Conservation (phyloP, 1,140 invertebrate genomes). For the Formica selysi region DNA sequence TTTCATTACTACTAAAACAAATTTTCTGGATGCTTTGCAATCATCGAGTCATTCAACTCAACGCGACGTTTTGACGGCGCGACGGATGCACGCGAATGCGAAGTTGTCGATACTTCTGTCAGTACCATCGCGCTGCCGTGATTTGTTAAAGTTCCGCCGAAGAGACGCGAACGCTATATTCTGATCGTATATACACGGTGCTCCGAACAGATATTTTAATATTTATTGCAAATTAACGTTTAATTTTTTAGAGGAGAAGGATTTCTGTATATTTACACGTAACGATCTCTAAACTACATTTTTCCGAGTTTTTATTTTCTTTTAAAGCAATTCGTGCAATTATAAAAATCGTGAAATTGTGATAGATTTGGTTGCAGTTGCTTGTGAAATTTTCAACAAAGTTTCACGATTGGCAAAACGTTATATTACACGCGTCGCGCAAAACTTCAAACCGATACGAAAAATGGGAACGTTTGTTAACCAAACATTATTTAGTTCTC, state of each 20-base stretch:
- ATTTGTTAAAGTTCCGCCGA: conserved; percentile 42
- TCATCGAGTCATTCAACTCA: conserved; percentile 79
- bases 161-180: conserved; percentile 28
- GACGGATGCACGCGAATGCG: conserved; percentile 34
- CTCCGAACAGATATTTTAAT: background rate
- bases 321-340: background rate
- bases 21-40: conserved; percentile 75
- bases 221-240: background rate
- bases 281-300: background rate
- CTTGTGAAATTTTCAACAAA: conserved; percentile 11
- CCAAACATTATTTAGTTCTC: conserved; percentile 65
- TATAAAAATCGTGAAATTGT: conserved; percentile 26
- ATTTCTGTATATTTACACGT: background rate
- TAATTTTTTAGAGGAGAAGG: background rate
- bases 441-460: conserved; percentile 17
- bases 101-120: conserved; percentile 49
- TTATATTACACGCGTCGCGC: conserved; percentile 9
- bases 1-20: conserved; percentile 73
- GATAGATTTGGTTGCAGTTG: conserved; percentile 15
- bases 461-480: conserved; percentile 52
- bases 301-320: background rate
- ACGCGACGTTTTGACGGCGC: conserved; percentile 36
- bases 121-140: background rate
- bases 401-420: conserved; percentile 13
- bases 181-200: background rate